These are phyloP conservation scores for Dinomys branickii DNA, from an alignment of 2,113 vertebrate species.

Conservation along the genomic window DNA sequence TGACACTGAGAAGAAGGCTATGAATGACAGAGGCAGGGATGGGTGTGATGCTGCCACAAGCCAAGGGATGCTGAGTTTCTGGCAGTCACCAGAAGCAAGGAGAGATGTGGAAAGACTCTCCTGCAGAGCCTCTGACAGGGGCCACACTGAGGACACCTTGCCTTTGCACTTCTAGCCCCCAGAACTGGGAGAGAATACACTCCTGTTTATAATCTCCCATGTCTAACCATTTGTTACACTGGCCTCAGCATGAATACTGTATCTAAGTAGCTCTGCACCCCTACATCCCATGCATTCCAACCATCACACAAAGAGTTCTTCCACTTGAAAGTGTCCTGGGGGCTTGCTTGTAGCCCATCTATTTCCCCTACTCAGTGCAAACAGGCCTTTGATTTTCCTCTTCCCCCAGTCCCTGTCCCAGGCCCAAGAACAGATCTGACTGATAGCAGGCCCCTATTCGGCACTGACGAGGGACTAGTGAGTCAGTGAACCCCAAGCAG, in stretches of 20 bases:
- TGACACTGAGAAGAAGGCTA: neutral
- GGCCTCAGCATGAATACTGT: accelerated
- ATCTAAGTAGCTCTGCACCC: accelerated
- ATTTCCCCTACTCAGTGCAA: neutral
- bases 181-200: neutral
- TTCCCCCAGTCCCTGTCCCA: neutral
- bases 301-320: accelerated
- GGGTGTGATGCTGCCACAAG: accelerated
- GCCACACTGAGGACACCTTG: neutral
- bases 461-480: neutral
- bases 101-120: neutral
- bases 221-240: neutral
- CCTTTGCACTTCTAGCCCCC: neutral
- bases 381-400: too few species aligned
- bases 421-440: neutral
- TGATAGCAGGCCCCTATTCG: accelerated
- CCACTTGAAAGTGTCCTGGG: neutral
- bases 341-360: too few species aligned
- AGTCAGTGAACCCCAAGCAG: neutral
- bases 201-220: neutral
- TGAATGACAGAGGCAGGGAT: accelerated
- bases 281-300: accelerated
- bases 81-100: neutral
- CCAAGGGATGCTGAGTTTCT: neutral
- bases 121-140: neutral